Percentiles rank a stretch among this genome's conserved stretches.
These are phyloP conservation scores for Eupleurogrammus muticus DNA, from an alignment of 2,797 vertebrate genomes.

Conservation along the genomic window DNA sequence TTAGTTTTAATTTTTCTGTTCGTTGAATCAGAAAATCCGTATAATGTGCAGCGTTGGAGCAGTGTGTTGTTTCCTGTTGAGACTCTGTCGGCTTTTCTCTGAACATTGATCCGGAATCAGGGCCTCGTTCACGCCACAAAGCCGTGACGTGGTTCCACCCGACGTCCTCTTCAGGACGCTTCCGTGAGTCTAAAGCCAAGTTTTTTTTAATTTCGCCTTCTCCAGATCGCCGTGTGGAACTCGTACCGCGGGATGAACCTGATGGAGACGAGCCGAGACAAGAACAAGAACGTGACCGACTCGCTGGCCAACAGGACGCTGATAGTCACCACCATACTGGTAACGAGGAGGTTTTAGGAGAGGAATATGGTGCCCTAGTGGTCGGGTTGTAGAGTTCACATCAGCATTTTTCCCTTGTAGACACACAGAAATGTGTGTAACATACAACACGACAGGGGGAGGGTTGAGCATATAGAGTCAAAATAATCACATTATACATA, in stretches of 20 bases:
- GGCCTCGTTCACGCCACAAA: conserved; percentile 6
- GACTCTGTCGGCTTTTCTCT: conserved; percentile 23
- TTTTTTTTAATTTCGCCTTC: no score
- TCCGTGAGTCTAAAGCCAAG: conserved; percentile 33
- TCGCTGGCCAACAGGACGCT: conserved; percentile 95
- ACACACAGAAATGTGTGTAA: no score
- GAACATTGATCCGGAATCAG: no score
- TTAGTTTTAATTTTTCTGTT: conserved; percentile 68
- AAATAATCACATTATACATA: no score
- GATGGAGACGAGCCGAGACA: conserved; percentile 87
- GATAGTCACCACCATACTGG: conserved; percentile 97
- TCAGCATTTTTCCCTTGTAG: no score
- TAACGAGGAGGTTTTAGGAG: conserved; percentile 64
- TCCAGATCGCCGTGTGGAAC: conserved; percentile 96
- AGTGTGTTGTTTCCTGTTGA: conserved; percentile 27
- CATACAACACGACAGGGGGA: no score
- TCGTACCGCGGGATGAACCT: conserved; percentile 95
- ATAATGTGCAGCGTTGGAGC: conserved; percentile 41
- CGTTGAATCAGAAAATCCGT: conserved; percentile 58
- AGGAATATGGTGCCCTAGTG: background rate
- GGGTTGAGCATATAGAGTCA: no score
- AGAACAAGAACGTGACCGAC: conserved; percentile 90
- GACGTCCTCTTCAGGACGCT: no score
- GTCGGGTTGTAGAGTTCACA: background rate
- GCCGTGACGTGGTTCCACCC: background rate